These are phyloP conservation scores for Thamnophis sirtalis DNA, from an alignment of 2,113 vertebrate species.

Conservation along the genomic window DNA sequence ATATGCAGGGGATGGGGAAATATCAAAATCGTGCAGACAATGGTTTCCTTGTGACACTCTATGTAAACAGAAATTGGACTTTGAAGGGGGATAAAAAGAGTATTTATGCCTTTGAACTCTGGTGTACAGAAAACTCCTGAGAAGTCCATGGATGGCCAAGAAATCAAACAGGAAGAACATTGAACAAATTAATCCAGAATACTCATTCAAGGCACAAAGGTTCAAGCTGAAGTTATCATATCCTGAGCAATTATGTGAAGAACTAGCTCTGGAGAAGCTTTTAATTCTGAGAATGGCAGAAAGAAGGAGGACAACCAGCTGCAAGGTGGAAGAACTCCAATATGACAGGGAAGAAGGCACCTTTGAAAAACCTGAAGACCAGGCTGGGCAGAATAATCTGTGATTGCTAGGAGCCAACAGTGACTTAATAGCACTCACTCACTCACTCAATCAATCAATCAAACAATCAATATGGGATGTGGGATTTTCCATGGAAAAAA, in stretches of 20 bases:
- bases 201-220: neutral
- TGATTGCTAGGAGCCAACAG: neutral
- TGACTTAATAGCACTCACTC: neutral
- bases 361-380: neutral
- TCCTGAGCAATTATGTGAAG: neutral
- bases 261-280: neutral
- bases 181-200: neutral
- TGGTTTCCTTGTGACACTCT: neutral
- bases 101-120: neutral
- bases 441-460: neutral
- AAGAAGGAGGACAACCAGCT: neutral
- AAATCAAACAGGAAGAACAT: neutral
- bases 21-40: neutral
- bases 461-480: neutral
- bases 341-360: neutral
- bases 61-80: neutral
- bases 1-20: neutral
- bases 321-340: neutral
- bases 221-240: neutral
- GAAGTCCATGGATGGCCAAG: neutral
- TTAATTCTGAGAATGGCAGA: neutral
- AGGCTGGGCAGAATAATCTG: neutral
- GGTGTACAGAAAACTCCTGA: neutral
- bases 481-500: neutral
- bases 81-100: neutral